Base-by-base conservation (phyloP, 2,888 invertebrate species). In the Athalia cordata region DNA sequence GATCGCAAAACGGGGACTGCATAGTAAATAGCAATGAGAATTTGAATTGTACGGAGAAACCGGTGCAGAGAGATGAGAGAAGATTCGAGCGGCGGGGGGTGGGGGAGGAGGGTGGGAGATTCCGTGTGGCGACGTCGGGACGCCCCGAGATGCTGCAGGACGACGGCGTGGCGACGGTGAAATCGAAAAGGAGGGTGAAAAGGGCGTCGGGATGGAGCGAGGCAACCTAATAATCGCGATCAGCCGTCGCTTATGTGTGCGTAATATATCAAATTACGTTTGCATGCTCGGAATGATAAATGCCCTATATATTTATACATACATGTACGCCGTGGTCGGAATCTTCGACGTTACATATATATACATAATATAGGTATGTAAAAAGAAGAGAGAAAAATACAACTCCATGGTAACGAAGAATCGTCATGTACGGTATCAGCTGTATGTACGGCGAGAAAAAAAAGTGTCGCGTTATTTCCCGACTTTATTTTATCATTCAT, bases 201-300 rank as follows among this genome's bases (percentile, higher is more conserved):
- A n/a, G 66, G 50, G 11, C 13, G 76, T 50, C 70, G 79, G 80
- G 80, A 82, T 84, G 84, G 82, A 80, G 82, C 84, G 86, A 85
- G 84, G 84, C 87, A 88, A 89, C 88, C 87, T 88, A 89, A 89
- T 89, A 89, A 88, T 87, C 86, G 85, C 88, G 87, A 89, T 89
- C 88, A 89, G 87, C 86, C 88, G 86, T 86, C 87, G 87, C 87
- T 88, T 88, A 88, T 88, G 87, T 87, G 86, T 87, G 85, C 86
- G 85, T 88, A 89, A 88, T 88, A 86, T 86, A 89, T 89, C 87
- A 85, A 88, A 89, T 89, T 89, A 88, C 86, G 84, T 83, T 83
- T 82, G 82, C 87, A 87, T 87, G 88, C 85, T 81, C 82, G 81
- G 87, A 88, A 88, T 89, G 86, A 86, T 74, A 80, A 82, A 83